phyloP scores from a whole-genome alignment of 2,888 invertebrate species.

The Sphaerophoria rueppellii region DNA sequence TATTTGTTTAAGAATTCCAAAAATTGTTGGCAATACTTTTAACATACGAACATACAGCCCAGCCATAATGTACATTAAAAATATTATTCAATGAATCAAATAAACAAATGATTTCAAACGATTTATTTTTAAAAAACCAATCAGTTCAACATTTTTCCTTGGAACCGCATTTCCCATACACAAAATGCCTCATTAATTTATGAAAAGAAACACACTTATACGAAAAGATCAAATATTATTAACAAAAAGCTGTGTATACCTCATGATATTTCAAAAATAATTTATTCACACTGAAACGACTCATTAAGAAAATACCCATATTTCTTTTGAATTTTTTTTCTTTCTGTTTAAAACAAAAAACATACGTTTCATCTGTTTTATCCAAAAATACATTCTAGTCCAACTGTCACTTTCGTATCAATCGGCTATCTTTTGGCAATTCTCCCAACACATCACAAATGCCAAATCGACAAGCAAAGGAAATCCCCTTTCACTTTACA shows the following conservation, averaged over 20 bases:
- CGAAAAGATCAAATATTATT: constrained; percentile 9
- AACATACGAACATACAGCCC: too few species aligned
- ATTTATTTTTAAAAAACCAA: too few species aligned
- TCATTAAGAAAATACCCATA: constrained; percentile 54
- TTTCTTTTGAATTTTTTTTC: not conserved
- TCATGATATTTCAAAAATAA: not conserved
- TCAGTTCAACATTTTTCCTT: too few species aligned
- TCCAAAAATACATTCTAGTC: constrained; percentile 67
- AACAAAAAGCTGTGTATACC: not conserved
- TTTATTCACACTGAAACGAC: constrained; percentile 34
- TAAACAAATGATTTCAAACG: too few species aligned
- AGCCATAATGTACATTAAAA: too few species aligned
- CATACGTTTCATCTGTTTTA: constrained; percentile 27
- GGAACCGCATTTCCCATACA: too few species aligned
- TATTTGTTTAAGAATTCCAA: too few species aligned
- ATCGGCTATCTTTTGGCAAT: constrained; percentile 66
- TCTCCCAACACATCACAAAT: constrained; percentile 61
- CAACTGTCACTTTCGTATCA: constrained; percentile 66
- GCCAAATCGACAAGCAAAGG: constrained; percentile 1
- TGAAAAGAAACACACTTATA: not conserved
- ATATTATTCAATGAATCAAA: too few species aligned
- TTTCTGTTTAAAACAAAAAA: constrained; percentile 16
- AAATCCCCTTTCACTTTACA: not conserved
- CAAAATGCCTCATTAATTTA: constrained; percentile 5
- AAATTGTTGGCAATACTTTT: too few species aligned